A percentile compares a stretch with the other conserved stretches of the same genome.
These are phyloP conservation scores for Bombycilla garrulus DNA, from an alignment of 2,113 vertebrate species.

Conservation along the genomic window DNA sequence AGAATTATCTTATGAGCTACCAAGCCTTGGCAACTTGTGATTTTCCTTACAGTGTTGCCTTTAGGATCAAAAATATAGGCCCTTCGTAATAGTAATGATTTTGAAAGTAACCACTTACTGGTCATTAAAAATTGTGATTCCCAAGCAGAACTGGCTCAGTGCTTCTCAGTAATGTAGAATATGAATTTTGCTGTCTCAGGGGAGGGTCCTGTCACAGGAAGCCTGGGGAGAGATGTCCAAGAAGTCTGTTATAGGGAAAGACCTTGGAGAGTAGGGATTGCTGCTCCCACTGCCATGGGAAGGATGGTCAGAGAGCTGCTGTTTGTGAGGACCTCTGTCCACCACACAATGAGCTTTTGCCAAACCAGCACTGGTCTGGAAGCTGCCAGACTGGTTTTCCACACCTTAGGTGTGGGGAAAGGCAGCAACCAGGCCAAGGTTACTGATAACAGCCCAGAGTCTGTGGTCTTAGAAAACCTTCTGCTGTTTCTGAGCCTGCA, in stretches of 20 bases:
- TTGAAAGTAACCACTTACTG: background rate
- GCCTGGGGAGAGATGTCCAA: background rate
- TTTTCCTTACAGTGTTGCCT: background rate
- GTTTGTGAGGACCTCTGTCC: background rate
- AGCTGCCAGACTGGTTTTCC: background rate
- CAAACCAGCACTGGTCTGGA: background rate
- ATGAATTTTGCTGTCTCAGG: background rate
- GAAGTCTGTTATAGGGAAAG: background rate
- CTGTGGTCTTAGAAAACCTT: background rate
- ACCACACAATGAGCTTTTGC: background rate
- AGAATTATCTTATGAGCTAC: background rate
- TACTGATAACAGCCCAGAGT: background rate
- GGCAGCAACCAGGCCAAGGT: background rate
- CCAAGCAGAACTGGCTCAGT: background rate
- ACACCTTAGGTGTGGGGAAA: background rate
- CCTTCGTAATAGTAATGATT: background rate
- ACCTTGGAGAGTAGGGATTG: background rate
- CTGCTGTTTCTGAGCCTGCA: background rate
- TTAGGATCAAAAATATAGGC: background rate
- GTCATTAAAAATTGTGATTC: background rate
- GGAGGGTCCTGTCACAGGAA: background rate
- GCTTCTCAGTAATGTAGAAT: background rate
- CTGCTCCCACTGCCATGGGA: background rate
- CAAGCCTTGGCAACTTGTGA: background rate
- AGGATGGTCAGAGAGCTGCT: background rate